phyloP scores from a whole-genome alignment of 2,888 invertebrate genomes.

The Octonoba sinensis region DNA sequence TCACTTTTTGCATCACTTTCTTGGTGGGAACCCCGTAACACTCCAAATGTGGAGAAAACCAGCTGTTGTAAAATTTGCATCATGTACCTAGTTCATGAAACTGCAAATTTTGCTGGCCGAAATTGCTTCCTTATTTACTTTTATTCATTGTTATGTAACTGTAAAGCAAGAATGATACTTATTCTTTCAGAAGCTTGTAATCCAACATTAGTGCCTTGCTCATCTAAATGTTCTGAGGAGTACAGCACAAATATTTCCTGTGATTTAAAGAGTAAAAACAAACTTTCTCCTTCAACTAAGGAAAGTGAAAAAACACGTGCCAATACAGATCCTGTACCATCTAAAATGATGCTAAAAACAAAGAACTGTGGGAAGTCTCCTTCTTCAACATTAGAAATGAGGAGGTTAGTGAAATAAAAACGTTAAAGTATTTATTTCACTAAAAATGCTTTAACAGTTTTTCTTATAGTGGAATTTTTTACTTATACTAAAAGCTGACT shows the following conservation, averaged over 20 bases:
- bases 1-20: too few species aligned
- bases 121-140: not conserved
- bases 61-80: too few species aligned
- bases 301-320: conserved; percentile 49
- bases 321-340: conserved; percentile 57
- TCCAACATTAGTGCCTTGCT: conserved; percentile 42
- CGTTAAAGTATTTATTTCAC: too few species aligned
- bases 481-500: not conserved
- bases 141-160: not conserved
- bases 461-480: not conserved
- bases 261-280: conserved; percentile 33
- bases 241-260: conserved; percentile 24
- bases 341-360: too few species aligned
- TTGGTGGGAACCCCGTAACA: too few species aligned
- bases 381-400: conserved; percentile 1
- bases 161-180: not conserved
- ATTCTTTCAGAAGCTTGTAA: conserved; percentile 18
- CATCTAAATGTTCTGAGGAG: conserved; percentile 31
- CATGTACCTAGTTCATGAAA: too few species aligned
- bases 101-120: not conserved
- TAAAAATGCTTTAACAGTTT: not conserved
- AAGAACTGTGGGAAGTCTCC: not conserved
- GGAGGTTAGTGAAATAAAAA: too few species aligned
- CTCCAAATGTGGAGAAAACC: too few species aligned
- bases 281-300: conserved; percentile 11